phyloP scores from a whole-genome alignment of 2,797 vertebrate genomes.

The Cryptoblepharus egeriae region DNA sequence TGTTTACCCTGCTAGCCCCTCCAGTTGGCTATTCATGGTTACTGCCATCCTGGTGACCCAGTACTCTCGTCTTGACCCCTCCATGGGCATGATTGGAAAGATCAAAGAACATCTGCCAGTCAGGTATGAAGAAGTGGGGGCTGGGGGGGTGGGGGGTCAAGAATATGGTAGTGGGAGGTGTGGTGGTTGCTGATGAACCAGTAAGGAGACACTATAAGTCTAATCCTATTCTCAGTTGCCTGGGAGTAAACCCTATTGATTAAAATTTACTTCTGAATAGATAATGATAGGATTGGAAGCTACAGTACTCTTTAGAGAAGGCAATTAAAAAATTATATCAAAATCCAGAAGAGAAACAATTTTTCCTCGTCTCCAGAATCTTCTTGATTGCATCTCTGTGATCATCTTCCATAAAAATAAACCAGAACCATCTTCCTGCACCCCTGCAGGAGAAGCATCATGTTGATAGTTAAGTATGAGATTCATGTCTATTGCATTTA shows the following conservation, averaged over 20 bases:
- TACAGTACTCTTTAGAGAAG: neutral
- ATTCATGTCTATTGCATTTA: too few species aligned
- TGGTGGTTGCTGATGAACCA: neutral
- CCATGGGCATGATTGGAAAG: slow-evolving; percentile 92
- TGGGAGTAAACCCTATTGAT: too few species aligned
- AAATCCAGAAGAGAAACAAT: neutral
- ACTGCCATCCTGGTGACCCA: slow-evolving; percentile 89
- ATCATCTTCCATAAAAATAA: neutral
- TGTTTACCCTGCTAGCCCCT: slow-evolving; percentile 89
- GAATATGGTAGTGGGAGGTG: too few species aligned
- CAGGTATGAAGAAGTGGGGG: slow-evolving; percentile 78
- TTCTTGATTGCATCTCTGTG: too few species aligned
- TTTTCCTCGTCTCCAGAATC: neutral
- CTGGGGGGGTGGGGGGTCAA: too few species aligned
- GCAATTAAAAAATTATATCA: neutral
- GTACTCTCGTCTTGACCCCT: slow-evolving; percentile 91
- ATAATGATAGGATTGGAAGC: too few species aligned
- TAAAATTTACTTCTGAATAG: too few species aligned
- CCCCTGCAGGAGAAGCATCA: too few species aligned
- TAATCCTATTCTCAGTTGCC: too few species aligned
- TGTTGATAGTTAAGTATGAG: too few species aligned
- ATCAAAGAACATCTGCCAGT: slow-evolving; percentile 90
- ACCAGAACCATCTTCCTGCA: too few species aligned
- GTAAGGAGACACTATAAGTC: neutral
- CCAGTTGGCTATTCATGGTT: slow-evolving; percentile 92